phyloP scores from a whole-genome alignment of 2,113 vertebrate species.

The Pimephales promelas region DNA sequence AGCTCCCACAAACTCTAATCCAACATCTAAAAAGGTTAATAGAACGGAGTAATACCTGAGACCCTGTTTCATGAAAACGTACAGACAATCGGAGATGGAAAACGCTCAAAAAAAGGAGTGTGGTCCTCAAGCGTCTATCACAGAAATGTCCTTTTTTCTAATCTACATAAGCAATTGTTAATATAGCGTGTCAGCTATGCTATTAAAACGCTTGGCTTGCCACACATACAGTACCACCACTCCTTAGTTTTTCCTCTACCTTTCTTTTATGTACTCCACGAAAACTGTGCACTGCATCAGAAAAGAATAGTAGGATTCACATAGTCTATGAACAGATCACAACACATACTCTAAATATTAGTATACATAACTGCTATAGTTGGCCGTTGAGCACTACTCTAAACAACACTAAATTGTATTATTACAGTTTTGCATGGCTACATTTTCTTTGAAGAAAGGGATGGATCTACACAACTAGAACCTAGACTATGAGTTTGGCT shows the following conservation, averaged over 20 bases:
- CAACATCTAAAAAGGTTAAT: constrained; percentile 56
- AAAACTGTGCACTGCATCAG: constrained; percentile 52
- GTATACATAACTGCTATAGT: constrained; percentile 55
- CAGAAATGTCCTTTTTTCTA: constrained; percentile 62
- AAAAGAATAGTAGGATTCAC: constrained; percentile 56
- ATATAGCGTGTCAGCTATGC: constrained; percentile 29
- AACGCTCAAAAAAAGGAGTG: constrained; percentile 61
- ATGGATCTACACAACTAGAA: constrained; percentile 55
- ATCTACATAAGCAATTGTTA: constrained; percentile 71
- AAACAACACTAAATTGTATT: constrained; percentile 40
- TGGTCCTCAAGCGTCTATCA: constrained; percentile 68
- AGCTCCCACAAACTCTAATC: constrained; percentile 17
- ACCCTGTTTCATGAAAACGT: constrained; percentile 86
- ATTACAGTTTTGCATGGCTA: constrained; percentile 54
- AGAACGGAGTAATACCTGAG: constrained; percentile 88
- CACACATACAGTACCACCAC: constrained; percentile 2
- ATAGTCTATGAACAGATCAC: constrained; percentile 65
- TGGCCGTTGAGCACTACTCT: constrained; percentile 56
- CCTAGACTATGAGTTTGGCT: constrained; percentile 61
- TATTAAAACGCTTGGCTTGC: background rate
- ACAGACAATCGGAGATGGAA: constrained; percentile 64
- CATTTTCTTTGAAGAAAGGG: constrained; percentile 62
- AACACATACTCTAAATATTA: constrained; percentile 67
- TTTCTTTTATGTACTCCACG: constrained; percentile 60
- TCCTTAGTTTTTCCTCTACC: constrained; percentile 23